phyloP scores from a whole-genome alignment of 2,888 invertebrate genomes.

The Dinocampus coccinellae region DNA sequence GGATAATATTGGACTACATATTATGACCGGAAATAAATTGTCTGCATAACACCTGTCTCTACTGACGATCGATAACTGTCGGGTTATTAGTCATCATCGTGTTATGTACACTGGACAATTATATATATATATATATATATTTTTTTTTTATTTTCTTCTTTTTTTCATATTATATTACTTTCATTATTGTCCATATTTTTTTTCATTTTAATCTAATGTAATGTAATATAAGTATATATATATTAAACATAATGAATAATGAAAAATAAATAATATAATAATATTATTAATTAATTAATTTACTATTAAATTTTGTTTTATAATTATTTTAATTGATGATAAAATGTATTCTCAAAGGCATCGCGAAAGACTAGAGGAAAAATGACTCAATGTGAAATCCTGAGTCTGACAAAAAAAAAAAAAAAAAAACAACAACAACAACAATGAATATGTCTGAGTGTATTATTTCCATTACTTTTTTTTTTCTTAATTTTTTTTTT shows the following conservation, averaged over 20 bases:
- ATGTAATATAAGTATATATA: too few species aligned
- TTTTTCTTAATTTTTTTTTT: too few species aligned
- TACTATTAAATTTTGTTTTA: conserved; percentile 1
- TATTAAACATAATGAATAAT: not conserved
- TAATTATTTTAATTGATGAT: not conserved
- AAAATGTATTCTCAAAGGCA: not conserved
- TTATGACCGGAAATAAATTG: conserved; percentile 49
- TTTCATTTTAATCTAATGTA: too few species aligned
- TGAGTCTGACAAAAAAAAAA: too few species aligned
- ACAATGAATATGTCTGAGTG: conserved; percentile 34
- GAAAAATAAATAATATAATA: not conserved
- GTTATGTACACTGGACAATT: not conserved
- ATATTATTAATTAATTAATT: not conserved
- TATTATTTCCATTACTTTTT: too few species aligned
- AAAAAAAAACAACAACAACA: too few species aligned
- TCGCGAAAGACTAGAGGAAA: not conserved
- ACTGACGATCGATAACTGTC: conserved; percentile 49
- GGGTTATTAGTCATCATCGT: conserved; percentile 44
- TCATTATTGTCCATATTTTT: too few species aligned
- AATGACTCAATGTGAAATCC: conserved; percentile 40
- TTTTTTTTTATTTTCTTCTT: not conserved
- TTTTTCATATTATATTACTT: too few species aligned
- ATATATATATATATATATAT: not conserved
- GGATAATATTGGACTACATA: conserved; percentile 39
- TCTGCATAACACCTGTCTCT: conserved; percentile 51